Evolutionary conservation across 1,140 invertebrate species (phyloP), one percentile per base, ranked within the genome.

Genomic region (Bilobella aurantiaca): DNA sequence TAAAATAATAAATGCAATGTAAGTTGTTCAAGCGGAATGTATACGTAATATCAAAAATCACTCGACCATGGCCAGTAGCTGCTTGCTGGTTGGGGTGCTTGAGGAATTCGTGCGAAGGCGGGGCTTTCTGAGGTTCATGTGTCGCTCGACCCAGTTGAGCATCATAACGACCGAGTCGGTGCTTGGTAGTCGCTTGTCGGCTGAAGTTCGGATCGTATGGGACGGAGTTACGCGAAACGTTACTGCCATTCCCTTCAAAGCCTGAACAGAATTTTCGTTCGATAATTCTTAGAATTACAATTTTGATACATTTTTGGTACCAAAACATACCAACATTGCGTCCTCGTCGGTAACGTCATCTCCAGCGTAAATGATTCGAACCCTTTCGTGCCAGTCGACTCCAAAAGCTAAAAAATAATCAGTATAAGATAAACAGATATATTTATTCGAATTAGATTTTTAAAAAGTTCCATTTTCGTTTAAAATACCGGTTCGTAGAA

Each of bases 341-440:
- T 93, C 91, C 78, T 94, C 91, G 77, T 94, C 91, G 0, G 91
- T 93, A 16, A 82, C 82, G 78, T 93, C 91, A 77, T 94, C 91
- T 66, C 91, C 91, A 60, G 86, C 90, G 73, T 92, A 93, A 73
- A 94, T 91, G 71, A 93, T 91, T 68, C 89, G 83, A 63, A 93
- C 90, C 57, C 91, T 82, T 76, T 93, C 90, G 73, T 87, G 88
- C 91, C 91, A 94, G 75, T 93, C 90, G 0, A 93, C 82, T 16
- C 90, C 91, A 75, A 93, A 93, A 28, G 58, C 58, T 53, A 23
- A 5, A 12, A 23, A 53, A 14, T 18, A 56, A n/a, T 14, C 23
- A 8, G 49, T 56, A n/a, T 25, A 56, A 56, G 16, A 56, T 12
- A 56, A 21, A 12, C 25, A n/a, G 23, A 18, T 14, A n/a, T 56